A percentile compares a stretch with the other conserved stretches of the same genome.
phyloP scores from a whole-genome alignment of 1,140 invertebrate species.

The Sycobia sp. region DNA sequence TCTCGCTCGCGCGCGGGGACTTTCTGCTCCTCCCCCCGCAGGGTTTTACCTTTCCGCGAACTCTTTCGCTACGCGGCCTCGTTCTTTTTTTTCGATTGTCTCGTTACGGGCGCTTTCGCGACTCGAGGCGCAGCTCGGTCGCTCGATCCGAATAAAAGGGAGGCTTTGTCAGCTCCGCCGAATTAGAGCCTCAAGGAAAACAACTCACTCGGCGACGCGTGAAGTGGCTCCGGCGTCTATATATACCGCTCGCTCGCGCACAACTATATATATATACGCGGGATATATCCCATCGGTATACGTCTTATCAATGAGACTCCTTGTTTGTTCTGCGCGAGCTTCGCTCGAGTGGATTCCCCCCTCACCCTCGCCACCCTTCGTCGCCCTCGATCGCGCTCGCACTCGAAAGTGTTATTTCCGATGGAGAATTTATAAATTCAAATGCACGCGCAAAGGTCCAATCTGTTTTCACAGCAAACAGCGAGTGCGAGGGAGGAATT shows the following conservation, averaged over 20 bases:
- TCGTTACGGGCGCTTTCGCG: no score
- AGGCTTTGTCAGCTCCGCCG: constrained; percentile 8
- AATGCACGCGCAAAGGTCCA: background rate
- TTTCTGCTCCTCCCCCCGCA: no score
- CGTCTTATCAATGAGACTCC: constrained; percentile 16
- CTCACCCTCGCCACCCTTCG: no score
- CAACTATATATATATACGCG: background rate
- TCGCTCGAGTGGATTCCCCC: background rate
- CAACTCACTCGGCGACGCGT: constrained; percentile 8
- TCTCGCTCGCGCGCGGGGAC: no score
- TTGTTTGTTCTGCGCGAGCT: constrained; percentile 11
- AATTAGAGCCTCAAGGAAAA: constrained; percentile 26
- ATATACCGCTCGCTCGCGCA: background rate
- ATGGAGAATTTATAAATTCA: constrained; percentile 26
- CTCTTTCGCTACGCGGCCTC: no score
- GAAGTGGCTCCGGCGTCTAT: background rate
- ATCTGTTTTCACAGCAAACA: constrained; percentile 30
- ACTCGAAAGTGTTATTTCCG: constrained; percentile 29
- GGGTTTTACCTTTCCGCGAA: no score
- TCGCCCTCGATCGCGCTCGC: background rate
- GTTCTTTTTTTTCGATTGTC: no score
- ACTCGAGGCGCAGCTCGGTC: no score
- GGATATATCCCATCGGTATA: no score
- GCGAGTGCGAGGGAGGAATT: background rate
- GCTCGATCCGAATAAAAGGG: no score